Conservation (phyloP, 2,888 invertebrate genomes). For the Drosophila suboccidentalis region DNA sequence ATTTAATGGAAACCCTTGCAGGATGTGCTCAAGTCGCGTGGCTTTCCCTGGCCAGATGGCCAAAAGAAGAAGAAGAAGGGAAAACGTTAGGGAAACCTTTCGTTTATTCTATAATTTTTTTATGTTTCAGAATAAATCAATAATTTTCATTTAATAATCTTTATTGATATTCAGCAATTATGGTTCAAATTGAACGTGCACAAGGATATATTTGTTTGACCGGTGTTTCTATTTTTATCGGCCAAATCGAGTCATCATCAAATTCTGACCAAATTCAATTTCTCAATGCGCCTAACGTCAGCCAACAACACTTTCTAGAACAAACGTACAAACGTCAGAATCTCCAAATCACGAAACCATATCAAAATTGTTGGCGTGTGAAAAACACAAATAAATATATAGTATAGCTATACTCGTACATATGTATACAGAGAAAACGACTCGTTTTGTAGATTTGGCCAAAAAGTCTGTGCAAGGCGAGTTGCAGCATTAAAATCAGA, state of each 20-base stretch:
- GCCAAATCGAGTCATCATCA: conserved; percentile 54
- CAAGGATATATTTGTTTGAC: conserved; percentile 14
- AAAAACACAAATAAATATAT: conserved; percentile 33
- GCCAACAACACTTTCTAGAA: conserved; percentile 55
- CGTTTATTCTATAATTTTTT: not conserved
- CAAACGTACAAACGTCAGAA: conserved; percentile 45
- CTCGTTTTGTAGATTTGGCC: conserved; percentile 41
- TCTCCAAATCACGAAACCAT: conserved; percentile 51
- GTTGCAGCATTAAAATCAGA: conserved; percentile 57
- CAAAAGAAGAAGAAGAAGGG: conserved; percentile 95
- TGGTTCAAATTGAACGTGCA: not conserved
- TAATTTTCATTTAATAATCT: not conserved
- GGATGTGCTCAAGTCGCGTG: conserved; percentile 93
- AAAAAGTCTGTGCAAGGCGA: conserved; percentile 25
- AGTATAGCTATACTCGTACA: not conserved
- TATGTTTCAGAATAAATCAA: not conserved
- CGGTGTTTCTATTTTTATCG: conserved; percentile 38
- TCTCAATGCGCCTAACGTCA: conserved; percentile 44
- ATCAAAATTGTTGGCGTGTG: conserved; percentile 49
- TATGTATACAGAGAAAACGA: conserved; percentile 22
- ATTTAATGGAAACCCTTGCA: conserved; percentile 81
- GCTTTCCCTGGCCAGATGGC: conserved; percentile 95
- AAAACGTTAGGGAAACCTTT: conserved; percentile 84
- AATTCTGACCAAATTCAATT: conserved; percentile 34
- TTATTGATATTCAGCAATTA: conserved; percentile 4